Conservation (phyloP, 2,888 invertebrate genomes). For the Leucophenga montana region DNA sequence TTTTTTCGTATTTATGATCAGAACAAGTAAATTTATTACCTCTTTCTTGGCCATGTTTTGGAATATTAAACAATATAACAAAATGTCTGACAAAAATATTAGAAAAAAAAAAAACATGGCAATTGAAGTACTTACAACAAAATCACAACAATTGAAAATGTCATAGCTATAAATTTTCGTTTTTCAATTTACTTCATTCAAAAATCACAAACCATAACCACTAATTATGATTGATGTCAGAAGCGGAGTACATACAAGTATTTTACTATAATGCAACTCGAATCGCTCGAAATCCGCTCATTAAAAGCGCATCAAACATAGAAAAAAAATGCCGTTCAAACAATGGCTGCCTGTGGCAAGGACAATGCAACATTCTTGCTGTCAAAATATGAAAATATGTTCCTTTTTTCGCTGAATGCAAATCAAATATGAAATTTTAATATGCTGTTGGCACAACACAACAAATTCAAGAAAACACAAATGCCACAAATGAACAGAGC, state of each 20-base stretch:
- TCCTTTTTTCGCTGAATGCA: constrained; percentile 42
- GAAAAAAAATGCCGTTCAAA: neutral
- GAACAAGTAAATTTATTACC: too few relatives aligned
- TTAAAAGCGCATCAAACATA: constrained; percentile 29
- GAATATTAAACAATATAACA: too few relatives aligned
- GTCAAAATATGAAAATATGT: constrained; percentile 6
- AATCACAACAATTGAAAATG: too few relatives aligned
- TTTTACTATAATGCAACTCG: too few relatives aligned
- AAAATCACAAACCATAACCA: neutral
- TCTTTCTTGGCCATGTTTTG: too few relatives aligned
- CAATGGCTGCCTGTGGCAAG: neutral
- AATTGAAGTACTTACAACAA: too few relatives aligned
- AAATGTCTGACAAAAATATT: too few relatives aligned
- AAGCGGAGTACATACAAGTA: neutral
- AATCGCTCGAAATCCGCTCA: constrained; percentile 10
- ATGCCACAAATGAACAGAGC: constrained; percentile 16
- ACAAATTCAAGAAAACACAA: constrained; percentile 55
- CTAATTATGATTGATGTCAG: constrained; percentile 34
- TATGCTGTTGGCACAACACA: constrained; percentile 69
- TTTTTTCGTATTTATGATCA: too few relatives aligned
- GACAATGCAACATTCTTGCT: neutral
- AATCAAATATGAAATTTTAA: constrained; percentile 68
- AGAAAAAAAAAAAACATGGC: too few relatives aligned
- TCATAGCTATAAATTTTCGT: too few relatives aligned
- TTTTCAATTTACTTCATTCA: too few relatives aligned